Base-by-base conservation (phyloP, 2,888 invertebrate species). In the Lottia scabra region DNA sequence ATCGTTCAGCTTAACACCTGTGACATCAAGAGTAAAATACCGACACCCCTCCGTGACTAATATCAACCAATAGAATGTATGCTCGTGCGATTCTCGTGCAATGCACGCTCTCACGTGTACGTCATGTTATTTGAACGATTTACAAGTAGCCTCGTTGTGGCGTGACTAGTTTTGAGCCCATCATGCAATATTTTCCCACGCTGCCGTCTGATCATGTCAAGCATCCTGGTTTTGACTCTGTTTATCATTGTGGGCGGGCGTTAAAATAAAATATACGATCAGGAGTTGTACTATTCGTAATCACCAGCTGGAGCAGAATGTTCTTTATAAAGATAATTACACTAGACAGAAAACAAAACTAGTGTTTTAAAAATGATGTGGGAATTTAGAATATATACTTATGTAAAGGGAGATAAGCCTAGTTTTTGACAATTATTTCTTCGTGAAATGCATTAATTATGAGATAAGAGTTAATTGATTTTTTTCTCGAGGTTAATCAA, bases 31-130 rank as follows among this genome's bases (percentile, higher is more conserved):
- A 56, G 56, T 56, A 56, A 56, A 56, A n/a, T 12, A 23, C 23
- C 23, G 56, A 23, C 56, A 56, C 56, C 56, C 56, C 56, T 56
- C 56, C 13, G 56, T 56, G 56, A 56, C 19, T 56, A 5, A n/a
- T 12, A 56, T 56, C 23, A 56, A 19, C 56, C 56, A 56, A 56
- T 56, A 56, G 56, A 56, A 56, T 56, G 19, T 19, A 56, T 56
- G 56, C 56, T 56, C 23, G 19, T 56, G 13, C 19, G 56, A 56
- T 56, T 10, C 56, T 56, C 56, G 56, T 56, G 56, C 23, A 23
- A 56, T 56, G 56, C 56, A 56, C 56, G 56, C 56, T 56, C 56
- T 56, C 56, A 56, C 56, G 56, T 56, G 56, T 56, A 23, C 56
- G 56, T 19, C 56, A 56, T 56, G 23, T 56, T 56, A 56, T 56